phyloP scores from a whole-genome alignment of 2,113 vertebrate species.

The Rhinoptilus africanus region DNA sequence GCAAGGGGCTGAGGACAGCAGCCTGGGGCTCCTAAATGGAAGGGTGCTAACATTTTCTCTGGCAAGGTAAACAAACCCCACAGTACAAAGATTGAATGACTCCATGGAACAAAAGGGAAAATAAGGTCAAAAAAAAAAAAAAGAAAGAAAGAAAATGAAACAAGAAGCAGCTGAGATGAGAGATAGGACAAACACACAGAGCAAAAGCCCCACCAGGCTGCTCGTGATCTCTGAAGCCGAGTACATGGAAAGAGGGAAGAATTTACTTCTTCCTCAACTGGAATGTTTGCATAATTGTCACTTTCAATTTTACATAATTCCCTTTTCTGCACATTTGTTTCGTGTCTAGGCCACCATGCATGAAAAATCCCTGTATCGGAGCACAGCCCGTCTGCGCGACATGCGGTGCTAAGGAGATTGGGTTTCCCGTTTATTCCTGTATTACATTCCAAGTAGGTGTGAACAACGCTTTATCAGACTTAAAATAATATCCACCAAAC shows the following conservation, averaged over 20 bases:
- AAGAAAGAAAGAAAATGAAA: neutral
- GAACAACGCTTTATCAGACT: constrained; percentile 38
- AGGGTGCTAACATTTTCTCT: constrained; percentile 27
- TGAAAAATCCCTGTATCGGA: constrained; percentile 32
- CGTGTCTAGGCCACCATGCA: constrained; percentile 28
- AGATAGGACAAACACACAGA: constrained; percentile 4
- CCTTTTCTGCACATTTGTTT: constrained; percentile 28
- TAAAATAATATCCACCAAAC: neutral
- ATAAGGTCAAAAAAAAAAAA: constrained; percentile 34
- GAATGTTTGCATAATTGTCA: constrained; percentile 62
- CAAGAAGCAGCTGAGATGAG: neutral
- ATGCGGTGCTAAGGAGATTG: neutral
- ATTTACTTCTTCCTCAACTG: constrained; percentile 38
- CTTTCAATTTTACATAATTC: constrained; percentile 56
- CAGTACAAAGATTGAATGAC: constrained; percentile 30
- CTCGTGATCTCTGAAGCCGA: neutral
- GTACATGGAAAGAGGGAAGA: constrained; percentile 46
- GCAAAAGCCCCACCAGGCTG: constrained; percentile 21
- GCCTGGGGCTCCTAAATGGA: neutral
- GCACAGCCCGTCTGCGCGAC: neutral
- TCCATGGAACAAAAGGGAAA: constrained; percentile 57
- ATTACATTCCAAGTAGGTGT: constrained; percentile 47
- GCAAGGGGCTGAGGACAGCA: neutral
- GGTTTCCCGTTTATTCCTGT: constrained; percentile 30
- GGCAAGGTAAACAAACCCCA: constrained; percentile 24